phyloP scores from a whole-genome alignment of 2,888 invertebrate genomes.

The Melanargia galathea region DNA sequence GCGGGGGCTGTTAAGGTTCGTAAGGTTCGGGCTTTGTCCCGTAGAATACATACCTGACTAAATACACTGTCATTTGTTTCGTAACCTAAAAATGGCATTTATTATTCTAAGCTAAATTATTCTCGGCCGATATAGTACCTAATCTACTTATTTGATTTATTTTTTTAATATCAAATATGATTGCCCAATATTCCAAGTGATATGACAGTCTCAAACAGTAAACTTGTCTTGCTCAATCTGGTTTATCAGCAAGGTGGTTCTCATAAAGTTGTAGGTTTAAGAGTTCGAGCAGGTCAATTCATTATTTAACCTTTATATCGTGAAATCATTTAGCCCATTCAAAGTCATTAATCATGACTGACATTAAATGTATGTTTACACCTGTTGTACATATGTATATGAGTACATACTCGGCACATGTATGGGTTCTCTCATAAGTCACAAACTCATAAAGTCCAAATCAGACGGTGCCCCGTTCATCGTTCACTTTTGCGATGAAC shows the following conservation, averaged over 20 bases:
- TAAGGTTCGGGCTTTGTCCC: too few species aligned
- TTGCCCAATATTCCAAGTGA: conserved; percentile 15
- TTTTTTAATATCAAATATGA: conserved; percentile 7
- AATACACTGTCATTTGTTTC: too few species aligned
- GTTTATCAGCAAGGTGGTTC: conserved; percentile 27
- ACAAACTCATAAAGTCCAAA: too few species aligned
- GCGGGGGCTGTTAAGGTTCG: too few species aligned
- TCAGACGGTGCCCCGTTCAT: too few species aligned
- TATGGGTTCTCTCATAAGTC: too few species aligned
- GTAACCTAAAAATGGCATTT: neutral
- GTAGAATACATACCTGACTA: too few species aligned
- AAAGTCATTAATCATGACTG: conserved; percentile 3
- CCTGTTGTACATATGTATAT: neutral
- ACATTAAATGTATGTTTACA: neutral
- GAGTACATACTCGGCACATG: too few species aligned
- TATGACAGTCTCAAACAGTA: conserved; percentile 16
- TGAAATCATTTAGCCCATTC: conserved; percentile 5
- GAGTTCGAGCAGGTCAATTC: conserved; percentile 24
- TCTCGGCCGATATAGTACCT: neutral
- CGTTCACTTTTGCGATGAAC: too few species aligned
- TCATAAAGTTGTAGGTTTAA: conserved; percentile 9
- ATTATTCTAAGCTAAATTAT: neutral
- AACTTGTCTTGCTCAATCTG: conserved; percentile 25
- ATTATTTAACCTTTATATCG: conserved; percentile 23
- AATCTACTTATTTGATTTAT: conserved; percentile 2